Evolutionary conservation across 1,140 invertebrate species (phyloP), one percentile per base, ranked within the genome.

Genomic region (Halesus radiatus): DNA sequence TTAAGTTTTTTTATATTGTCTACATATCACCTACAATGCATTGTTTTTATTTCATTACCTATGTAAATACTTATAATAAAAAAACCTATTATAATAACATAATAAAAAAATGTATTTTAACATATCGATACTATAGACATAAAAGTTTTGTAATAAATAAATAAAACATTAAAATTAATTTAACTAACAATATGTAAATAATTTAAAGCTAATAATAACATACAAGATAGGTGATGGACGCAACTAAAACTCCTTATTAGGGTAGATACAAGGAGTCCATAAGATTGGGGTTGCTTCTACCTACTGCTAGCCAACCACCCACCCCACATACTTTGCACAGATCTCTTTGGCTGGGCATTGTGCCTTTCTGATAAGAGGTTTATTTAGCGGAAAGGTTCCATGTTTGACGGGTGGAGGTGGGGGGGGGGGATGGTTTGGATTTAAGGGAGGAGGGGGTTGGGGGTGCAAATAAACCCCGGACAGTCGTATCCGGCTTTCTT

Each of bases 301-400:
- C 37, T 45, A 45, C 37, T 13, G 37, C 37, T 45, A 45, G 37
- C 37, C 37, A 13, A 45, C 37, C 37, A 7, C 37, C 37, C 37
- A 4, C 37, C 10, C 37, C 37, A 10, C 82, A 81, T 81, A 83
- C 82, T 83, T 83, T 80, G 81, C 72, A 75, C 79, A 79, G 82
- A 80, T 83, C 82, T 83, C 79, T 83, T 79, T 79, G 76, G 76
- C 73, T 45, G 81, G 82, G 82, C 82, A 80, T 83, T 83, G 82
- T 81, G 76, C 75, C 76, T 76, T 76, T 76, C 82, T 79, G 82
- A 83, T 83, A 83, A 83, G 82, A 80, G 82, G 82, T 83, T 83
- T 83, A 83, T 81, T 83, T 83, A 83, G 82, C 82, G 82, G 82
- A 83, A 83, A 83, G 79, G 79, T 76, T 72, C 64, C 26, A 62